These are phyloP conservation scores for Bradypodion ventrale DNA, from an alignment of 2,797 vertebrate species.

Conservation along the genomic window DNA sequence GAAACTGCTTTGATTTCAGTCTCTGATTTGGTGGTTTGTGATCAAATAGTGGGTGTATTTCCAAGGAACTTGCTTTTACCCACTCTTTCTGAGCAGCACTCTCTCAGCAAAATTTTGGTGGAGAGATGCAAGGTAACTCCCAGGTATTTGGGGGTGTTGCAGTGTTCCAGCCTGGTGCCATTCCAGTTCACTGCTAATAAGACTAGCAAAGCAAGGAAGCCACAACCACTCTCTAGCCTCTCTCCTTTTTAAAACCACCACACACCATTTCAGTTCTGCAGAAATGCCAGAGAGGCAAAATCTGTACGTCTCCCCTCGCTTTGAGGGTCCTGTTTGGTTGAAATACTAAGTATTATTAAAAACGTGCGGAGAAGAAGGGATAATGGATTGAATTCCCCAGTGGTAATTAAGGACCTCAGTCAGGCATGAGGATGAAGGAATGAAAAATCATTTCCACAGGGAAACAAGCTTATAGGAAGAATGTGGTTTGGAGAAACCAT, in stretches of 20 bases:
- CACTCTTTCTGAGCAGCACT: too few relatives aligned
- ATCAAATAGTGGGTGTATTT: too few relatives aligned
- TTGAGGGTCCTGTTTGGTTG: neutral
- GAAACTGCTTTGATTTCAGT: too few relatives aligned
- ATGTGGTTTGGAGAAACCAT: neutral
- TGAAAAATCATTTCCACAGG: slow-evolving; percentile 34
- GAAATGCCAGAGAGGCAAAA: neutral
- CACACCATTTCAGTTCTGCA: neutral
- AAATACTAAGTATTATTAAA: slow-evolving; percentile 14
- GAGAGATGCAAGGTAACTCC: too few relatives aligned
- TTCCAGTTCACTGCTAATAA: neutral
- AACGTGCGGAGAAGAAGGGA: slow-evolving; percentile 8
- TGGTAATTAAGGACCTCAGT: slow-evolving; percentile 37
- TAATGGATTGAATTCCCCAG: slow-evolving; percentile 15
- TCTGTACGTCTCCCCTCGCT: neutral
- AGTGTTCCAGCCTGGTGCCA: too few relatives aligned
- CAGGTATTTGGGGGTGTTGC: too few relatives aligned
- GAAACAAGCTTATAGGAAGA: slow-evolving; percentile 12
- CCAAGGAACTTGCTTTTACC: too few relatives aligned
- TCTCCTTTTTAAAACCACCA: too few relatives aligned
- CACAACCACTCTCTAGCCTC: neutral
- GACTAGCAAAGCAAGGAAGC: too few relatives aligned
- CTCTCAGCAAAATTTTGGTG: too few relatives aligned
- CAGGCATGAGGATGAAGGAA: slow-evolving; percentile 30
- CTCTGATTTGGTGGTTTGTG: too few relatives aligned